Conservation (phyloP, 2,888 invertebrate species). For the Diaperis boleti region DNA sequence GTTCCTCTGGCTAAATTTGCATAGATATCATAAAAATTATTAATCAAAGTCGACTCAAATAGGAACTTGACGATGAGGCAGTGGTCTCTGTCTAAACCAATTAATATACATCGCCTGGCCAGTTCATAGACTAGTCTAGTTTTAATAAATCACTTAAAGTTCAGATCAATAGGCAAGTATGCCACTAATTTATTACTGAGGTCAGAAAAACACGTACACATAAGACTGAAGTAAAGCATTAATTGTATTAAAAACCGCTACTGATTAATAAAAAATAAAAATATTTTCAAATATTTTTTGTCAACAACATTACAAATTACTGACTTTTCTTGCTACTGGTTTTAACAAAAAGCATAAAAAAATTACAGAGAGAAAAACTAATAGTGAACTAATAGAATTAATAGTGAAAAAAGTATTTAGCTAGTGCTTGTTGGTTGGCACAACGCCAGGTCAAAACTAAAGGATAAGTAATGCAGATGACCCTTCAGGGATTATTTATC, state of each 20-base stretch:
- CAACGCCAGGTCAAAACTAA: constrained; percentile 3
- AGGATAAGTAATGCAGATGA: constrained; percentile 7
- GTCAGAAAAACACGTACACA: constrained; percentile 31
- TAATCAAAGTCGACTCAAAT: constrained; percentile 48
- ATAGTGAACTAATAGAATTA: constrained; percentile 2
- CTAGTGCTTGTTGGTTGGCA: neutral
- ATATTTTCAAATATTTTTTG: too few relatives aligned
- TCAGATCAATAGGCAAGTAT: constrained; percentile 47
- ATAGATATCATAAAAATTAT: constrained; percentile 41
- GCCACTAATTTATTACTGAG: constrained; percentile 46
- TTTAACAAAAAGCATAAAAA: neutral
- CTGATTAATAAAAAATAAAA: too few relatives aligned
- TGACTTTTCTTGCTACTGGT: too few relatives aligned
- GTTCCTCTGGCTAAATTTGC: neutral
- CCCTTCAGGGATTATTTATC: constrained; percentile 1
- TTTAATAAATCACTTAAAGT: constrained; percentile 51
- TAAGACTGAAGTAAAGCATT: constrained; percentile 23
- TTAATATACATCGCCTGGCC: constrained; percentile 49
- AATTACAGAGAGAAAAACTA: neutral
- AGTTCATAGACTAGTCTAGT: constrained; percentile 41
- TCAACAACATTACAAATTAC: too few relatives aligned
- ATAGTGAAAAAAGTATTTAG: constrained; percentile 9
- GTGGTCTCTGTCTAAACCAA: constrained; percentile 48
- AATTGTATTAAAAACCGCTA: too few relatives aligned
- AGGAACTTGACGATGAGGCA: constrained; percentile 49